Base-by-base conservation (phyloP, 2,888 invertebrate genomes). In the Cyclophora albipunctata region DNA sequence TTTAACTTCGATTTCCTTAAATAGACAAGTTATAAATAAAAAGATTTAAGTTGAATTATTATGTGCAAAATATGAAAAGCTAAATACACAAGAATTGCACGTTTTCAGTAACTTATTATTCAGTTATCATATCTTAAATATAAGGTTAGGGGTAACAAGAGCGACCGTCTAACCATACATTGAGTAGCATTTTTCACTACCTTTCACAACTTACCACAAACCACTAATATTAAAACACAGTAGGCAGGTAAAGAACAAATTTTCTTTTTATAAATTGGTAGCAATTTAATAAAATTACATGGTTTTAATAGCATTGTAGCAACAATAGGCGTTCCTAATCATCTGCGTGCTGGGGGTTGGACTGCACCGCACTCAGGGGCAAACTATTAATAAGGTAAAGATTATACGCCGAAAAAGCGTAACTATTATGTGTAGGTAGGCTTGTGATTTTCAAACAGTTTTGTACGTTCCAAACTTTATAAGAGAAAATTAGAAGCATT, bases 261-360 rank as follows among this genome's bases (percentile, higher is more conserved):
- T 75, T 69, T 62, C 67, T 77, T 77, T 77, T 77, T 71, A 76
- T 64, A 76, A 80, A 79, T 79, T 75, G 73, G 72, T 71, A 72
- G 70, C 73, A 62, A 73, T 82, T 78, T 77, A 67, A 70, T 67
- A 73, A 81, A 81, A 84, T 84, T 81, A 84, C 78, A 82, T 71
- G 81, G 76, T 69, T 69, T 67, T 74, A 71, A 73, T 71, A 69
- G 71, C 67, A 67, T 58, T 60, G 65, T 66, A 62, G 66, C 65
- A 67, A 71, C 67, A 67, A 78, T 67, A 78, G 84, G 84, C 81
- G 83, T 81, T 78, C 66, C 73, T 77, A 75, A 82, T 78, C 66
- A 63, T 66, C 64, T 64, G 54, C 56, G 71, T 69, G 64, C 63
- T 61, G 68, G 73, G 78, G 81, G 81, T 71, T 72, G 78, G 66